Base-by-base conservation (phyloP, 2,113 vertebrate species). In the Campylorhamphus procurvoides region DNA sequence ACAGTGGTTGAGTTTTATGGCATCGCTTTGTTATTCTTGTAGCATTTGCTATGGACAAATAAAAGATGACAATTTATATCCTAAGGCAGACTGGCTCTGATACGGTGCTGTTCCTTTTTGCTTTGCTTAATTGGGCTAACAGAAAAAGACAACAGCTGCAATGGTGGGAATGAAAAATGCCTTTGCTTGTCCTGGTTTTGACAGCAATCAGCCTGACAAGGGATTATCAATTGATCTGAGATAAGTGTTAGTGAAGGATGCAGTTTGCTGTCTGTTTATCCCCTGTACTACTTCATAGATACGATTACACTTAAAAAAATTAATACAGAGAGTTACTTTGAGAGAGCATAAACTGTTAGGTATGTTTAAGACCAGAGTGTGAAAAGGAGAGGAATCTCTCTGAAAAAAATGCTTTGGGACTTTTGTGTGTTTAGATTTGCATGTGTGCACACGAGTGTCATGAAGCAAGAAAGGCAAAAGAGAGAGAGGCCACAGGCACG, bases 81-180 rank as follows among this genome's bases (percentile, higher is more conserved):
- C 94, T 58, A 69, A 87, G 89, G 93, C 93, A 86, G 80, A 89
- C 68, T 88, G 87, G 91, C 91, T 94, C 88, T 93, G 79, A 94
- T 94, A 82, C 0, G 52, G 79, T 72, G 84, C 73, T 95, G 64
- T 90, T 94, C 75, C 74, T 96, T 96, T 95, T 80, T 6, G 8
- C 55, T 93, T 92, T 95, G 88, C 72, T 94, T 97, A 97, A 97
- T 90, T 97, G 90, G 73, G 84, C 92, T 97, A 94, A 97, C 81
- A 91, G 87, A 92, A 92, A 95, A 95, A 91, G 86, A 95, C 94
- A 94, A 96, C 93, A 92, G 90, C 96, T 95, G 89, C 79, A 89
- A 82, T 66, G 73, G 68, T 93, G 87, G 90, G 94, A 90, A 90
- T 89, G 82, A 83, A 87, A 94, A 96, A 96, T 94, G 85, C 79